A percentile compares a stretch with the other conserved stretches of the same genome.
Conservation (phyloP, 2,797 vertebrate genomes). For the Acanthornis magna region DNA sequence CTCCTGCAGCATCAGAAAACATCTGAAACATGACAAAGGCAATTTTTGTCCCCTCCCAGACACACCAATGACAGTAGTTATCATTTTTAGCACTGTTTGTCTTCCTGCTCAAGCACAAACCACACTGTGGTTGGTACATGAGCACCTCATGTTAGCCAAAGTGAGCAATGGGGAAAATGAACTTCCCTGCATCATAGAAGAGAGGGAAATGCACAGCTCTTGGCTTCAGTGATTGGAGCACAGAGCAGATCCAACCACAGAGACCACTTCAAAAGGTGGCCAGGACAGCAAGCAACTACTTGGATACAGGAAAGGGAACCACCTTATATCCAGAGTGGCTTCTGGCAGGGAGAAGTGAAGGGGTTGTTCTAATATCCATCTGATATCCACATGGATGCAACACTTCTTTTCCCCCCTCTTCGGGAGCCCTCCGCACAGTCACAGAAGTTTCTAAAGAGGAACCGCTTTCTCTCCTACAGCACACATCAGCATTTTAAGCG, state of each 20-base stretch:
- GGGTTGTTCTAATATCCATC: not conserved
- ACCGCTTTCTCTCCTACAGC: not conserved
- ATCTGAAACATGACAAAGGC: not conserved
- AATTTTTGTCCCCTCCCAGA: not conserved
- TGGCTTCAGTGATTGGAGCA: not conserved
- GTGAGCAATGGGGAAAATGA: not conserved
- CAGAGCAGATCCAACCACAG: not conserved
- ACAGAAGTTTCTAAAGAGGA: not conserved
- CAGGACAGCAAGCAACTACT: not conserved
- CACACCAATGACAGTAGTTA: not conserved
- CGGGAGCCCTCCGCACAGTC: not conserved
- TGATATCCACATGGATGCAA: rapidly evolving
- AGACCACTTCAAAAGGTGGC: not conserved
- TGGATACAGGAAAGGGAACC: not conserved
- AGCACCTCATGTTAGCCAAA: not conserved
- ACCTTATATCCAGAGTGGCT: not conserved
- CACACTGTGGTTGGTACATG: not conserved
- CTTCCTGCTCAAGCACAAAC: not conserved
- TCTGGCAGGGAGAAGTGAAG: not conserved
- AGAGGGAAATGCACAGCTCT: not conserved
- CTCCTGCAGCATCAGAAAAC: not conserved
- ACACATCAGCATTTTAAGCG: not conserved
- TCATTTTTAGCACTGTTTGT: not conserved
- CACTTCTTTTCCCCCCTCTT: not conserved
- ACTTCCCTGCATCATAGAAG: not conserved